These are phyloP conservation scores for Oscheius sp. DNA, from an alignment of 2,888 invertebrate species.

Conservation along the genomic window DNA sequence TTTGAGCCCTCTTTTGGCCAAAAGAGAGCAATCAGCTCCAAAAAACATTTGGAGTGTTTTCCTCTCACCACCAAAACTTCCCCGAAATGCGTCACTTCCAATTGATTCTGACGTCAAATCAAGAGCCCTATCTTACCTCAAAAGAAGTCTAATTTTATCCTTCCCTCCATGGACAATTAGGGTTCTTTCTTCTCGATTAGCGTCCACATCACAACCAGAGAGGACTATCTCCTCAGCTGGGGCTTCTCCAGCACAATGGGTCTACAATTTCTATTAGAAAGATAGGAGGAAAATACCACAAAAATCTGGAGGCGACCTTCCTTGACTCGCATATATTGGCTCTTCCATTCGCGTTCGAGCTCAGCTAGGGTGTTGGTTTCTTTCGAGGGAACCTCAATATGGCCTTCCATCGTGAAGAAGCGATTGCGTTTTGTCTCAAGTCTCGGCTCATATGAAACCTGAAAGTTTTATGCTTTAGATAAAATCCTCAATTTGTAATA, in stretches of 20 bases:
- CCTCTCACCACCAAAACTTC: too few relatives aligned
- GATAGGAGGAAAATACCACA: conserved; percentile 70
- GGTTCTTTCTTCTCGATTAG: conserved; percentile 64
- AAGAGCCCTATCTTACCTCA: conserved; percentile 30
- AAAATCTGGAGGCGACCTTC: conserved; percentile 75
- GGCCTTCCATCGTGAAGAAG: conserved; percentile 74
- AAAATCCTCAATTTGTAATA: conserved; percentile 2
- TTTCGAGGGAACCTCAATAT: conserved; percentile 72
- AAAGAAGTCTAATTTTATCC: conserved; percentile 47
- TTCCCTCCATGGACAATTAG: conserved; percentile 62
- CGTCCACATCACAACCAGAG: conserved; percentile 62
- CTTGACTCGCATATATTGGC: conserved; percentile 74
- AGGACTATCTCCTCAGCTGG: conserved; percentile 65
- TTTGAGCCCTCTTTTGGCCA: too few relatives aligned
- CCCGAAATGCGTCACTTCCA: not conserved
- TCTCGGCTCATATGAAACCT: conserved; percentile 66
- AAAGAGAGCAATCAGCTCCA: not conserved
- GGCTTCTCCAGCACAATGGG: conserved; percentile 67
- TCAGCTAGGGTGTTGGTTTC: conserved; percentile 71
- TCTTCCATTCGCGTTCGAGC: conserved; percentile 76
- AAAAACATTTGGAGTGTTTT: too few relatives aligned
- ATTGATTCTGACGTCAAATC: not conserved
- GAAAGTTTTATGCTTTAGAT: too few relatives aligned
- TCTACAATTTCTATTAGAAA: conserved; percentile 33
- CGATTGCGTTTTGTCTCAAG: conserved; percentile 61